Conservation (phyloP, 2,797 vertebrate species). For the Podarcis lilfordi region DNA sequence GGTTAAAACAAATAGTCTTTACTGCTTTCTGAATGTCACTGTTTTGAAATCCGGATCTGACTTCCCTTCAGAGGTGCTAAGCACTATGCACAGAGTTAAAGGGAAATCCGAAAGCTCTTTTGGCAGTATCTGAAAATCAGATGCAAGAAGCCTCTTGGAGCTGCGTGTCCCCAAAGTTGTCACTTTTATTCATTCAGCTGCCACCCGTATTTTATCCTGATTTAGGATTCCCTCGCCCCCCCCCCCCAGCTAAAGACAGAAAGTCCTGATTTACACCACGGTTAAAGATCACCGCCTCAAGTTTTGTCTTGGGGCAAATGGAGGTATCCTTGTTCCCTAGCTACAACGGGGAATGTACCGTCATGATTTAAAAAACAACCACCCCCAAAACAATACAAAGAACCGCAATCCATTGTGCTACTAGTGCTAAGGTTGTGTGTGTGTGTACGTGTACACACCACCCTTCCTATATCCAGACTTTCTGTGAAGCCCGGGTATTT, state of each 20-base stretch:
- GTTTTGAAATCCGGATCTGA: not conserved
- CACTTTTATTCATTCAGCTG: conserved; percentile 5
- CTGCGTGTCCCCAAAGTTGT: conserved; percentile 13
- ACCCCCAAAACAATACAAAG: conserved; percentile 13
- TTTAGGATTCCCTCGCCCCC: not conserved
- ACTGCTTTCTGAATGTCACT: conserved; percentile 10
- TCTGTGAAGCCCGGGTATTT: conserved; percentile 46
- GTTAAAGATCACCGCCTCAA: not conserved
- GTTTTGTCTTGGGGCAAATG: conserved; percentile 19
- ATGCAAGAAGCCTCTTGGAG: not conserved
- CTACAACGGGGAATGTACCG: conserved; percentile 32
- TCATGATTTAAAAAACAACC: conserved; percentile 37
- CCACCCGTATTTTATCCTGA: not conserved
- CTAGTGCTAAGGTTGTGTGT: conserved; percentile 42
- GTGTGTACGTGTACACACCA: not conserved
- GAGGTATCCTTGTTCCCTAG: conserved; percentile 43
- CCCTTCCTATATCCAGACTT: conserved; percentile 52
- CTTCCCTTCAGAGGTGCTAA: not conserved
- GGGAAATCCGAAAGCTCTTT: fast-evolving
- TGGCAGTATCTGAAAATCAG: not conserved
- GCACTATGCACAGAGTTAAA: not conserved
- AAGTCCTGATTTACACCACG: conserved; percentile 19
- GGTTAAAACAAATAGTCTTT: not conserved
- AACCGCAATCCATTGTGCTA: conserved; percentile 54
- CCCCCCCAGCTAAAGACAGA: conserved; percentile 14